Evolutionary conservation across 2,113 vertebrate species (phyloP).

Genomic region (Rhadina sibilatrix): DNA sequence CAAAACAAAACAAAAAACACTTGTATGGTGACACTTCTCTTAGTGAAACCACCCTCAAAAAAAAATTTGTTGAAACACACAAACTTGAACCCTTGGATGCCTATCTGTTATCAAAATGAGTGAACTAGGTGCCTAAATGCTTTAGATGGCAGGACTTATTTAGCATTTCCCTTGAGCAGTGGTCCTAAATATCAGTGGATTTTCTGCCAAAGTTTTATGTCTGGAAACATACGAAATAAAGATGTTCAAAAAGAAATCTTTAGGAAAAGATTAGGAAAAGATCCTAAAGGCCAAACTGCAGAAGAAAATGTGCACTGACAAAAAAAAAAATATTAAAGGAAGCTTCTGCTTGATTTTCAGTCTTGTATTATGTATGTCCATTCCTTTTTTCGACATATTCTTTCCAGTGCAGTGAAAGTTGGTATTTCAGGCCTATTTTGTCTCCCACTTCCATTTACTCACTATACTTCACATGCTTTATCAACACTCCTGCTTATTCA

Average conservation of each 20-base stretch:
- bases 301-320: background rate
- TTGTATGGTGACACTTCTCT: background rate
- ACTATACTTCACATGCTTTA: background rate
- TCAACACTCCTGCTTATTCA: background rate
- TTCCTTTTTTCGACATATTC: background rate
- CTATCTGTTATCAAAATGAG: background rate
- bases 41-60: background rate
- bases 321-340: background rate
- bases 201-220: background rate
- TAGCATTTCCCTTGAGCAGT: background rate
- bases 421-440: background rate
- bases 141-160: background rate
- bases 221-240: background rate
- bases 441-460: background rate
- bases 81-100: background rate
- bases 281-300: background rate
- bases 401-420: background rate
- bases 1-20: no score
- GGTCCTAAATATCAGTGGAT: background rate
- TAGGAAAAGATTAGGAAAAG: no score
- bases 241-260: background rate
- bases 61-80: background rate
- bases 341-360: background rate
- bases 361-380: background rate
- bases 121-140: background rate